Evolutionary conservation across 2,888 invertebrate species (phyloP), one percentile per base, ranked within the genome.

Genomic region (Tetranychus truncatus): DNA sequence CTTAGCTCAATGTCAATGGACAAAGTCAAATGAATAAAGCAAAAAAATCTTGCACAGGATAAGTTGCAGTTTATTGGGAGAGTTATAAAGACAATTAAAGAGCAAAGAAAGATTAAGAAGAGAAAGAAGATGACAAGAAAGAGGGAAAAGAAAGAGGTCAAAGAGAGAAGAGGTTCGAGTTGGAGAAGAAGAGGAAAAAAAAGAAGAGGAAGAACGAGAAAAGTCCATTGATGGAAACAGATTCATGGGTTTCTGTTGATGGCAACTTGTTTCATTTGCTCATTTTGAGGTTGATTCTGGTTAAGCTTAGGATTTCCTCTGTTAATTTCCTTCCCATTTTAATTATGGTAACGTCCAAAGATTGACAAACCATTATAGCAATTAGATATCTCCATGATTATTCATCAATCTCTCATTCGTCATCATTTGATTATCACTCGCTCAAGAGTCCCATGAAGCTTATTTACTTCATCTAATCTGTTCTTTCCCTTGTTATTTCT

Each of bases 151-250:
- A 71, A 71, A 71, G n/a, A 66, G 20, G 66, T 20, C 2, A 66
- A 7, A 66, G 66, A 66, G 66, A 71, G 71, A 71, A 24, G 24
- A 24, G 24, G 71, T 21, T n/a, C n/a, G 71, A 71, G 71, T 15
- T 15, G 20, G 71, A 0, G 71, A 71, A 20, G 20, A 20, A 4
- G 71, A 71, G n/a, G n/a, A n/a, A n/a, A n/a, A 20, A 71, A 20
- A 71, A 18, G 20, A 20, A 71, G 71, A 71, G 71, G 15, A 24
- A 44, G 24, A 44, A 18, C n/a, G 24, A 34, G 71, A 66, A 66
- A 18, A 66, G 66, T 18, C 20, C 18, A 66, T 20, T 34, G 34
- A 34, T 34, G 34, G 5, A 34, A 4, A 34, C 34, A 34, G 34
- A 34, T 34, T 34, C 34, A 34, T 34, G 34, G 1, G 34, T 34